Percentiles rank a stretch among this genome's conserved stretches.
These are phyloP conservation scores for Microctenopoma stevenorrisi DNA, from an alignment of 2,797 vertebrate genomes.

Conservation along the genomic window DNA sequence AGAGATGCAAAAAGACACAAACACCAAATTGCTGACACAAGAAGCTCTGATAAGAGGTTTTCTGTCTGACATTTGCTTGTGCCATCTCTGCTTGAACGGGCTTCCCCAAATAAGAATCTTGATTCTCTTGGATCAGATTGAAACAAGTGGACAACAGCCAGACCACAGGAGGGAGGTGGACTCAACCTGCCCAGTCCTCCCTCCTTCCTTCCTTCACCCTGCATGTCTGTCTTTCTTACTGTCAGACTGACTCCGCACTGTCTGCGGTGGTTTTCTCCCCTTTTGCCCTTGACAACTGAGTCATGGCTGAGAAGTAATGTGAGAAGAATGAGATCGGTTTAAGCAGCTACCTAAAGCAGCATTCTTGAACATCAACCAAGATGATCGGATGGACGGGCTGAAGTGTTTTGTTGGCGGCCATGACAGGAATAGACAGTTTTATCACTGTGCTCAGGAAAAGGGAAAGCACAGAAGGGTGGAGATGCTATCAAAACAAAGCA, in stretches of 20 bases:
- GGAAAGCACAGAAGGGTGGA: conserved; percentile 2
- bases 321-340: conserved; percentile 48
- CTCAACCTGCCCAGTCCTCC: conserved; percentile 52
- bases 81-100: conserved; percentile 15
- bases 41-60: conserved; percentile 39
- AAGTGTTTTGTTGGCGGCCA: neutral
- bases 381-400: conserved; percentile 24
- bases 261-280: conserved; percentile 61
- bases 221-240: conserved; percentile 47
- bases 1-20: conserved; percentile 19
- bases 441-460: neutral
- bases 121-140: conserved; percentile 48
- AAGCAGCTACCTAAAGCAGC: conserved; percentile 41
- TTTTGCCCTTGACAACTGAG: conserved; percentile 54
- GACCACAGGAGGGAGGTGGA: conserved; percentile 63
- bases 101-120: conserved; percentile 28
- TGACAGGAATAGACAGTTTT: conserved; percentile 18
- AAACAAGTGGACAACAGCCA: conserved; percentile 42
- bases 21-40: conserved; percentile 37
- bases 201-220: conserved; percentile 19
- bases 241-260: conserved; percentile 69
- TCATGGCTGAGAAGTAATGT: conserved; percentile 42
- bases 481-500: conserved; percentile 19
- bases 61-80: conserved; percentile 32
- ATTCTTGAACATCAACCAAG: conserved; percentile 37